A percentile compares a stretch with the other conserved stretches of the same genome.
Conservation (phyloP, 2,888 invertebrate species). For the Eupithecia tripunctaria region DNA sequence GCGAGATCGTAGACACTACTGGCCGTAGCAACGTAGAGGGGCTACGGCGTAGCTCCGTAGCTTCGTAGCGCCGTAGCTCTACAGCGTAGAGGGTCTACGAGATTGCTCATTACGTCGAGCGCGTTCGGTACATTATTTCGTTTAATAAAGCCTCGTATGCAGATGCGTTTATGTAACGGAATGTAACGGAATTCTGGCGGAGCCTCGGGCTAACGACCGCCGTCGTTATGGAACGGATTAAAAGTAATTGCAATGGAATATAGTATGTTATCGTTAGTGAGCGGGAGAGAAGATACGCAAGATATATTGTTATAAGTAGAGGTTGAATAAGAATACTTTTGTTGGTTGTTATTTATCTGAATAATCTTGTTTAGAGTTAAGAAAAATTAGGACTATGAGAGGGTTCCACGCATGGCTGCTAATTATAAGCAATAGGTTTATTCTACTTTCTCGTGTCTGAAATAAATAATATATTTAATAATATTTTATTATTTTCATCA, state of each 20-base stretch:
- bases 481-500: too few relatives aligned
- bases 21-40: conserved; percentile 42
- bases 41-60: conserved; percentile 43
- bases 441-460: too few relatives aligned
- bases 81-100: conserved; percentile 46
- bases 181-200: conserved; percentile 32
- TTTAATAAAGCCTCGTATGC: conserved; percentile 66
- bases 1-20: conserved; percentile 51
- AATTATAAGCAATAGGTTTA: neutral
- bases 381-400: too few relatives aligned
- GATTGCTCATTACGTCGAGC: conserved; percentile 65
- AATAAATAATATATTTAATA: too few relatives aligned
- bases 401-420: neutral
- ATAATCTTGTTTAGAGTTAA: neutral
- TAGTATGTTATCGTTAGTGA: conserved; percentile 13
- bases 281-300: neutral
- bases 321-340: neutral
- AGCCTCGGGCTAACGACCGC: conserved; percentile 23
- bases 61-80: conserved; percentile 33
- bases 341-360: neutral
- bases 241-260: conserved; percentile 10
- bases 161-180: conserved; percentile 43
- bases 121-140: conserved; percentile 68
- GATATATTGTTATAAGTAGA: neutral
- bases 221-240: conserved; percentile 17